These are phyloP conservation scores for Brevipalpus yothersi DNA, from an alignment of 1,140 invertebrate species.

Conservation along the genomic window DNA sequence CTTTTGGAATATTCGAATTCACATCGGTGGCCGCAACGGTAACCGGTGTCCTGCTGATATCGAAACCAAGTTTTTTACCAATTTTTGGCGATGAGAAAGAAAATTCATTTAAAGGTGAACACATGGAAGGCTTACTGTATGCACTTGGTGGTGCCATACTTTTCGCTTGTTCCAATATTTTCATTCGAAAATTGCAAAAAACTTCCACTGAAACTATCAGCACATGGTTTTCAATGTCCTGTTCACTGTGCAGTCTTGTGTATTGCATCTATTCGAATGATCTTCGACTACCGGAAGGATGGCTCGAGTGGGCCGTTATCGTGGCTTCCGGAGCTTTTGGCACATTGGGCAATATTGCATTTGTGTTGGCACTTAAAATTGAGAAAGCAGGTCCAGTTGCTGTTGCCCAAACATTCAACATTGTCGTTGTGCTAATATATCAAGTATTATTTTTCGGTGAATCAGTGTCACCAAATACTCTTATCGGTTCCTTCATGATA, in stretches of 20 bases:
- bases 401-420: constrained; percentile 59
- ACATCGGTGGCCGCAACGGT: constrained; percentile 23
- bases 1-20: constrained; percentile 25
- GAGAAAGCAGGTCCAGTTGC: constrained; percentile 70
- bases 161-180: background rate
- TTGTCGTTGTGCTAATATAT: constrained; percentile 53
- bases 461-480: constrained; percentile 1
- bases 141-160: background rate
- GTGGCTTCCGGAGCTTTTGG: background rate
- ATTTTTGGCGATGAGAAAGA: background rate
- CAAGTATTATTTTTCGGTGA: constrained; percentile 6
- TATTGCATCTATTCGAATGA: background rate
- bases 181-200: constrained; percentile 41
- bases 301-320: background rate
- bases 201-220: constrained; percentile 42
- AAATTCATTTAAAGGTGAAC: background rate
- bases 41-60: constrained; percentile 25
- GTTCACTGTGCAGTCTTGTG: background rate
- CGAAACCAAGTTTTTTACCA: constrained; percentile 8
- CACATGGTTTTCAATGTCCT: constrained; percentile 29
- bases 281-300: background rate
- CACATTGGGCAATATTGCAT: background rate
- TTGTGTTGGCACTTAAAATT: background rate
- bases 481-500: constrained; percentile 4
- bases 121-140: background rate